Evolutionary conservation across 2,888 invertebrate genomes (phyloP), one percentile per base, ranked within the genome.

Genomic region (Neoaliturus tenellus): DNA sequence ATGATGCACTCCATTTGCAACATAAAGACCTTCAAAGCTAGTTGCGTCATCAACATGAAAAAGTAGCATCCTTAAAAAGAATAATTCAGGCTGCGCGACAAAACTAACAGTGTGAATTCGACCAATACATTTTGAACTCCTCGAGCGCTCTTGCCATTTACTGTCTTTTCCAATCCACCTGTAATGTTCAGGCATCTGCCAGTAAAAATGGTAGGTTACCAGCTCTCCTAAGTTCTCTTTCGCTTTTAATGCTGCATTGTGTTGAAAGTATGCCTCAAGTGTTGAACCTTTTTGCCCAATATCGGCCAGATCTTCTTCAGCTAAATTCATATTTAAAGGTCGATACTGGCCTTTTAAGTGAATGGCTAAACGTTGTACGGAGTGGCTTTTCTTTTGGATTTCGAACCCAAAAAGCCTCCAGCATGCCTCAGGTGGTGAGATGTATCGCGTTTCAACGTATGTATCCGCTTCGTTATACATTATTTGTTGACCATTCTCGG

Each of bases 401-500:
- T 85, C 82, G 75, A 85, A 89, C 73, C 87, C 88, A 85, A 86
- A 85, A 25, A 89, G 75, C 48, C 89, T 83, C 88, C 88, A 89
- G 78, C 86, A 86, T 71, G 89, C 88, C 87, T 90, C 89, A 33
- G 88, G 88, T 41, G 88, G 85, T 89, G 62, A 62, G 5, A 62
- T 85, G 85, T 89, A 90, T 33, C 88, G 86, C 0, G 88, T 86
- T 85, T 90, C 88, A 0, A 89, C 20, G 85, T 86, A 89, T 17
- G 85, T 85, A 25, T 83, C 83, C 6, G 90, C 86, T 87, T 90
- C 89, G 85, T 90, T 88, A 55, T 75, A 58, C 4, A 44, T 78
- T 12, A 31, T 31, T 69, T 25, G 25, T 12, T 25, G 39, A 17
- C 78, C 35, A 31, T 25, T 51, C n/a, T 81, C 62, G 51, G 69